phyloP scores from a whole-genome alignment of 2,797 vertebrate species.

The Hapalemur alaotrensis region DNA sequence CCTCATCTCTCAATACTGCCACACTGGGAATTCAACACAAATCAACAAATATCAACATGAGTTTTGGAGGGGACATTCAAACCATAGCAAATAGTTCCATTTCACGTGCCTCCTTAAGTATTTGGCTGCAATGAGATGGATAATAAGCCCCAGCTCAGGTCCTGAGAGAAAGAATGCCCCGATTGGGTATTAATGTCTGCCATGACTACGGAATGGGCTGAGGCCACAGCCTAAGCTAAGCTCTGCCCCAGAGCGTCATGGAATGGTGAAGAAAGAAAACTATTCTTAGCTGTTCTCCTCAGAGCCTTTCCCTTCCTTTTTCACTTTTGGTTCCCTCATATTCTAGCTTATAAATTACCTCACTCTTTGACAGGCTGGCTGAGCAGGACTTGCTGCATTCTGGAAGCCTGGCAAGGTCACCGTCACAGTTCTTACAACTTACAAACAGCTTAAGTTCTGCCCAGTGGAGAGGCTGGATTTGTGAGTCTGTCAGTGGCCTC shows the following conservation, averaged over 20 bases:
- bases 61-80: neutral
- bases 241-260: neutral
- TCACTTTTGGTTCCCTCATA: neutral
- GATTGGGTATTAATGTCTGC: neutral
- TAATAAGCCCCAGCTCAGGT: neutral
- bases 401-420: slow-evolving; percentile 23
- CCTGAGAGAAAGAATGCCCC: neutral
- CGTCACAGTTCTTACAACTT: neutral
- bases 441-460: neutral
- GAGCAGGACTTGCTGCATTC: slow-evolving; percentile 42
- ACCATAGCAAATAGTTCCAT: neutral
- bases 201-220: too few relatives aligned
- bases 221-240: neutral
- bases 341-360: slow-evolving; percentile 24
- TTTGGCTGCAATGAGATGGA: neutral
- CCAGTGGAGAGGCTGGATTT: neutral
- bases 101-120: neutral
- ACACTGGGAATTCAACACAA: neutral
- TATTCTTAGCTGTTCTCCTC: neutral
- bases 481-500: neutral
- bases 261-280: neutral
- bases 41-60: neutral
- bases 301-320: neutral
- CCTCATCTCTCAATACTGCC: neutral
- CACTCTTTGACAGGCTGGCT: slow-evolving; percentile 3